Evolutionary conservation across 2,113 vertebrate genomes (phyloP), one percentile per base, ranked within the genome.

Genomic region (Myotis brandtii): DNA sequence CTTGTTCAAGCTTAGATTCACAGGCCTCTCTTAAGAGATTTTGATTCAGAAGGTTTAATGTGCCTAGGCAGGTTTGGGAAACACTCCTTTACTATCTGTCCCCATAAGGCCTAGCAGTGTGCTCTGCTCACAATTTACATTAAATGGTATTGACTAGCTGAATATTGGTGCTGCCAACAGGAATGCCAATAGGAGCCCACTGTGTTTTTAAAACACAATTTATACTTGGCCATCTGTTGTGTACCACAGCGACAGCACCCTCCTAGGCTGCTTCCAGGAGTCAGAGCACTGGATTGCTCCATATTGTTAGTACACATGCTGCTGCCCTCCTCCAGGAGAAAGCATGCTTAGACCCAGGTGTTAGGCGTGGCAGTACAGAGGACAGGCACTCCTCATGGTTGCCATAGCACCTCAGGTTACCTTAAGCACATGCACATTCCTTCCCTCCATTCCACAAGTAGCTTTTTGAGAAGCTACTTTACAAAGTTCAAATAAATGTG

Each of bases 191-290:
- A 75, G 92, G 67, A 93, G 64, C 95, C 90, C 94, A 92, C 95
- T 88, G 88, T 94, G 96, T 96, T 92, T 96, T 95, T 79, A 43
- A 96, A 86, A 93, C 95, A 84, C 87, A 91, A 16, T 83, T 93
- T 62, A 20, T 94, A 50, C 77, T 94, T 72, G 72, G 85, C 95
- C 90, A 91, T 96, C 88, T 94, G 85, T 32, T 75, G 34, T 73
- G 72, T 14, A 21, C 20, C 37, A 12, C 40, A 7, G 20, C 3
- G 43, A 21, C 10, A 34, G 75, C 37, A 20, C 66, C 72, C 48
- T 70, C 86, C 3, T n/a, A 73, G 86, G 80, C 87, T 90, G 76
- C 90, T 82, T 43, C 73, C 32, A 59, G 72, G 50, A 85, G 80
- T 70, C 66, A 66, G 0, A n/a, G 67, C 43, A 21, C 72, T 32